These are phyloP conservation scores for Epinotia demarniana DNA, from an alignment of 2,888 invertebrate species.

Conservation along the genomic window DNA sequence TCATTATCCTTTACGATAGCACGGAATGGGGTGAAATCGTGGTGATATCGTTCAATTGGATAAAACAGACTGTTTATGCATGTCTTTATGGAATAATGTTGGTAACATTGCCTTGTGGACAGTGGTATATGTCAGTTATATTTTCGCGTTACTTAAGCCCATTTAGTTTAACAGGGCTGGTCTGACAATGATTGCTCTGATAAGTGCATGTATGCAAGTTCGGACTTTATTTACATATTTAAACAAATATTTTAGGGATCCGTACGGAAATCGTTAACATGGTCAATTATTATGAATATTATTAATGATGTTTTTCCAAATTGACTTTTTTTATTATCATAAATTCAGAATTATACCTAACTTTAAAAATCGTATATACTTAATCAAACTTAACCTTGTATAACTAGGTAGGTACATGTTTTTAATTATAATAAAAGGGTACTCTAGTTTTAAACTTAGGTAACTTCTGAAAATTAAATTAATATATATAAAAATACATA, in stretches of 20 bases:
- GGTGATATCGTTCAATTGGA: slow-evolving; percentile 48
- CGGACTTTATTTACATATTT: slow-evolving; percentile 55
- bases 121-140: slow-evolving; percentile 1
- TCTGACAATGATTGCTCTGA: slow-evolving; percentile 49
- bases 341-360: too few relatives aligned
- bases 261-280: slow-evolving; percentile 14
- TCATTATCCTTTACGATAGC: slow-evolving; percentile 24
- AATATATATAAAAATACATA: too few relatives aligned
- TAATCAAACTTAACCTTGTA: too few relatives aligned
- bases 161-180: neutral
- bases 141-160: neutral
- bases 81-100: slow-evolving; percentile 58
- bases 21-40: slow-evolving; percentile 29
- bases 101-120: slow-evolving; percentile 32
- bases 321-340: too few relatives aligned
- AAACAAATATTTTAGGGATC: slow-evolving; percentile 47
- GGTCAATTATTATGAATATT: too few relatives aligned
- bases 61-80: slow-evolving; percentile 63
- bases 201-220: slow-evolving; percentile 65
- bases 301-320: too few relatives aligned
- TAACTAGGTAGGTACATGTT: too few relatives aligned
- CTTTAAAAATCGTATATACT: too few relatives aligned
- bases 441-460: too few relatives aligned
- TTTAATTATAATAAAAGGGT: too few relatives aligned
- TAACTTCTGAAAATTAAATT: too few relatives aligned